Base-by-base conservation (phyloP, 1,140 invertebrate species). In the Pogonus chalceus region DNA sequence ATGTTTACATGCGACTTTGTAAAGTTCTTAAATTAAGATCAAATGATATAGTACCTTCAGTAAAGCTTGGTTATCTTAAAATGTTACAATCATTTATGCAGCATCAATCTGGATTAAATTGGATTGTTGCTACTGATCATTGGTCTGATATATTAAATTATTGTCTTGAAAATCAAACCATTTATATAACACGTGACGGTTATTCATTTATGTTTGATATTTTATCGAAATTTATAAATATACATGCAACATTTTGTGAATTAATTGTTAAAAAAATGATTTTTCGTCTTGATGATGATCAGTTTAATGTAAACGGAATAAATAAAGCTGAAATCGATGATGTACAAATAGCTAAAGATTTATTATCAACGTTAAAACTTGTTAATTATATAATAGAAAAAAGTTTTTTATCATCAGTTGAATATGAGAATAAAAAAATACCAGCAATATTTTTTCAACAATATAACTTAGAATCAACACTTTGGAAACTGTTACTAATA, bases 131-230 rank as follows among this genome's bases (percentile, higher is more conserved):
- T 43, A 71, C 69, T 55, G 68, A 75, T 60, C 56, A 64, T 2
- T 84, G 81, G 80, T 65, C 62, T 21, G 62, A 76, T 48, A 67
- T 80, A 2, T 64, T 83, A 1, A 71, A 73, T 39, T 76, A 75
- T 52, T 76, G 73, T 50, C 75, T 80, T 51, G 64, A 70, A 47
- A 77, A 78, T 68, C 76, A 81, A 31, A 83, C 81, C 4, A 61
- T 83, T 56, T 84, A 83, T 56, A 75, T 83, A n/a, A 76, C 76
- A 0, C 70, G 75, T 18, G 77, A 79, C 56, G 76, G 77, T 4
- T 72, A 77, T 24, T 69, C 71, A 23, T 75, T 82, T 57, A 62
- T 83, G 1, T 76, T 71, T 35, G 61, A 69, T 18, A 66, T 82
- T 53, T 56, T 82, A 2, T 67, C 72, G 55, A 66, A 72, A 35